Evolutionary conservation across 2,113 vertebrate genomes (phyloP).

Genomic region (Paedocypris sp.): DNA sequence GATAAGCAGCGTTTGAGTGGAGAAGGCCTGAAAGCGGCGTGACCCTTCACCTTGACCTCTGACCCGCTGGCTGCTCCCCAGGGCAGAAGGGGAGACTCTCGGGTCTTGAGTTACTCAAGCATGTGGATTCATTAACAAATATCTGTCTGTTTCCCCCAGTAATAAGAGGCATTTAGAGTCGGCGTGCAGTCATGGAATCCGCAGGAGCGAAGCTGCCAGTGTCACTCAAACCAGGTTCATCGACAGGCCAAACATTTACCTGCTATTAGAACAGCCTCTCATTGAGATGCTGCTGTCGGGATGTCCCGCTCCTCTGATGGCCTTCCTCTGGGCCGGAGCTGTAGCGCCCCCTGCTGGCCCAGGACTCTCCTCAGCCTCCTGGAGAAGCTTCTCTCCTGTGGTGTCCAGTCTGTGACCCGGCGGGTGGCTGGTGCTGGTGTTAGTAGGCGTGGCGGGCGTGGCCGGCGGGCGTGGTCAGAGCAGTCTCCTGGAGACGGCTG

Average conservation of each 20-base stretch:
- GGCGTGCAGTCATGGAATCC: constrained; percentile 43
- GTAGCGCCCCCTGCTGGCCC: too few relatives aligned
- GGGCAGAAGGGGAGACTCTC: constrained; percentile 43
- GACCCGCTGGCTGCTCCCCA: constrained; percentile 39
- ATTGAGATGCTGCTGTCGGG: constrained; percentile 18
- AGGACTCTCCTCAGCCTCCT: too few relatives aligned
- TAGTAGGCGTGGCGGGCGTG: too few relatives aligned
- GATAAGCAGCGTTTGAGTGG: constrained; percentile 56
- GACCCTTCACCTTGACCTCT: constrained; percentile 63
- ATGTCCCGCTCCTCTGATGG: constrained; percentile 14
- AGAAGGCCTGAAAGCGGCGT: constrained; percentile 51
- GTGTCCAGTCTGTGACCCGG: too few relatives aligned
- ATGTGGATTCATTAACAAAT: constrained; percentile 67
- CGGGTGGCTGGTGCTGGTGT: too few relatives aligned
- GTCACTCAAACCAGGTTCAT: constrained; percentile 62
- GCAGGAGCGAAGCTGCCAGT: constrained; percentile 44
- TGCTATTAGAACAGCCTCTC: constrained; percentile 29
- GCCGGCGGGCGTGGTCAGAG: too few relatives aligned
- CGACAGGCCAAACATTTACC: constrained; percentile 46
- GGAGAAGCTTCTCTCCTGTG: too few relatives aligned
- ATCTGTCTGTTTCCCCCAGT: constrained; percentile 65
- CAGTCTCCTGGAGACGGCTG: too few relatives aligned
- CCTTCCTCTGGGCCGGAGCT: too few relatives aligned
- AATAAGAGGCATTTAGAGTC: constrained; percentile 55
- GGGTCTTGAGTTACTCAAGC: constrained; percentile 50